These are phyloP conservation scores for Drosophila erecta DNA, from an alignment of 1,140 invertebrate genomes.

Conservation along the genomic window DNA sequence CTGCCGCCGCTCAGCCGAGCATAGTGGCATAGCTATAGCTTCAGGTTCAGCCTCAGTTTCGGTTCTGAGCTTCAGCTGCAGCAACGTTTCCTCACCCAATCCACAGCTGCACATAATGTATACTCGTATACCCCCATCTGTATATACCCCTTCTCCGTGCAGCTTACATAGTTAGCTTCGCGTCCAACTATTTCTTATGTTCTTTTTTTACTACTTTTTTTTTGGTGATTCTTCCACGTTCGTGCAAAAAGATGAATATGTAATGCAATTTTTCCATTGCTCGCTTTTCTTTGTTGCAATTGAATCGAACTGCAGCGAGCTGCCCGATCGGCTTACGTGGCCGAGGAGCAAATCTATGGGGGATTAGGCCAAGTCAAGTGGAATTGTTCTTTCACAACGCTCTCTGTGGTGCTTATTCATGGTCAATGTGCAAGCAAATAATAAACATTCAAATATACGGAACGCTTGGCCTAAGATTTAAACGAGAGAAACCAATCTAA, in stretches of 20 bases:
- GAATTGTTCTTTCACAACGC: constrained; percentile 23
- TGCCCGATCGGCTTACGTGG: constrained; percentile 62
- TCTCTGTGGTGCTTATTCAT: background rate
- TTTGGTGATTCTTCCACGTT: constrained; percentile 25
- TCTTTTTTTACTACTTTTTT: constrained; percentile 27
- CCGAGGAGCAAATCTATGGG: constrained; percentile 48
- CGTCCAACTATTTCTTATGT: constrained; percentile 21
- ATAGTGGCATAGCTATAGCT: constrained; percentile 45
- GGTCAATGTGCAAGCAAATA: background rate
- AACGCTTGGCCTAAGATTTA: background rate
- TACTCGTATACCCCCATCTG: constrained; percentile 1
- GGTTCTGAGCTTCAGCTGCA: constrained; percentile 69
- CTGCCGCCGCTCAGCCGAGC: constrained; percentile 18
- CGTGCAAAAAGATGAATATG: constrained; percentile 52
- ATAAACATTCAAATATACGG: background rate
- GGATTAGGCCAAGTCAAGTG: constrained; percentile 59
- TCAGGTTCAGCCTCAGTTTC: constrained; percentile 59
- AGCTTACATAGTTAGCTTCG: constrained; percentile 25
- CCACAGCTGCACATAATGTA: background rate
- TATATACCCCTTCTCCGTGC: constrained; percentile 10
- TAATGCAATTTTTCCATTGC: constrained; percentile 57
- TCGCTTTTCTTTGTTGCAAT: constrained; percentile 69
- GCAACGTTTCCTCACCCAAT: constrained; percentile 62
- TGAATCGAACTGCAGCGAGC: constrained; percentile 54
- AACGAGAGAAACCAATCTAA: background rate